Evolutionary conservation across 2,113 vertebrate genomes (phyloP), one percentile per base, ranked within the genome.

Genomic region (Marcusenius ussheri): DNA sequence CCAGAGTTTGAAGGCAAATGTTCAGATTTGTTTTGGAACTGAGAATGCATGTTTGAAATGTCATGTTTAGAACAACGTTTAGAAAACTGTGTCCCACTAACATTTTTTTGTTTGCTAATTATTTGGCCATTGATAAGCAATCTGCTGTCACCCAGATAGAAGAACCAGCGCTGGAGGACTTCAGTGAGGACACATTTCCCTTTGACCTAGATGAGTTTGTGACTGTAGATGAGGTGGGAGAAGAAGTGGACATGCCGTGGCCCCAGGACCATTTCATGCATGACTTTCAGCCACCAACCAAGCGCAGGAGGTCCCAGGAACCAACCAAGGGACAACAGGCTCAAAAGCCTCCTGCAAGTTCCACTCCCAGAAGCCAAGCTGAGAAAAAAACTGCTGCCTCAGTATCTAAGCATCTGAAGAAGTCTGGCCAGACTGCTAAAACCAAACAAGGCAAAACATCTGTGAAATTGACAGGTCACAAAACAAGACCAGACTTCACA

Each of bases 171-270:
- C 49, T 24, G 10, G 50, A 80, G 46, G 13, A 91, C 86, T 83
- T 84, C 1, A 17, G 94, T 92, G 94, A 96, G 15, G 95, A 96
- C 2, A 35, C 94, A 47, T 96, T 96, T 77, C 94, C 96, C 0
- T 97, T 98, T 58, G 96, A 98, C 93, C 92, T 97, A 94, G 97
- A 97, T 58, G 97, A 98, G 91, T 97, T 97, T 88, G 97, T 98
- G 31, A 98, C 97, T 0, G 97, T 98, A 92, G 97, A 98, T 62
- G 97, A 98, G 90, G 96, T 98, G 0, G 87, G 87, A 45, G 87
- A 97, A 86, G 97, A 97, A 1, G 90, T 58, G 53, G 92, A 91
- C 5, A 77, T 77, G 21, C 58, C 0, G 85, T 83, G 2, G 90
- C n/a, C 93, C 3, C 95, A 92, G 91, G 11, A 27, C 88, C 62